Percentiles rank a stretch among this genome's conserved stretches.
Conservation (phyloP, 2,888 invertebrate species). For the Catocala sponsa region DNA sequence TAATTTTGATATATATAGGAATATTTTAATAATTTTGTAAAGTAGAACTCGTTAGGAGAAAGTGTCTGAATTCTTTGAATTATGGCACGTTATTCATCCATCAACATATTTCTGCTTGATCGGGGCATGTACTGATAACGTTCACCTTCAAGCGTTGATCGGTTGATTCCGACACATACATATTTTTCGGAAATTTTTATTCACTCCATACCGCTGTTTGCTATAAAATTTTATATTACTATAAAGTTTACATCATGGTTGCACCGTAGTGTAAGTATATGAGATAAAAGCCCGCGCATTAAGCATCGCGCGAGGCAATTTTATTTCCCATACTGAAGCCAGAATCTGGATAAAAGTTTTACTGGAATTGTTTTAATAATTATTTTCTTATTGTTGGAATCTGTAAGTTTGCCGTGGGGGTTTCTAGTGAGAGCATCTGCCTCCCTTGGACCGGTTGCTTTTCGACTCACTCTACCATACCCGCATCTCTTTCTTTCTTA, state of each 20-base stretch:
- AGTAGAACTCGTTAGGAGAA: not conserved
- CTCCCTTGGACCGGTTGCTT: slow-evolving; percentile 83
- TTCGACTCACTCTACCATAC: slow-evolving; percentile 69
- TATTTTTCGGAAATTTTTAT: not conserved
- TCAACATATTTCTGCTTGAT: not conserved
- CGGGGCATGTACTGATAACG: slow-evolving; percentile 2
- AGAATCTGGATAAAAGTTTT: slow-evolving; percentile 54
- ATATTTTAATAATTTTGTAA: slow-evolving; percentile 19
- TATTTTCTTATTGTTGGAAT: slow-evolving; percentile 82
- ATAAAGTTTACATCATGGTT: slow-evolving; percentile 4
- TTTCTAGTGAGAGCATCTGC: slow-evolving; percentile 82
- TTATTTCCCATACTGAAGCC: slow-evolving; percentile 43
- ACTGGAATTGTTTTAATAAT: slow-evolving; percentile 71
- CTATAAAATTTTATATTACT: slow-evolving; percentile 4
- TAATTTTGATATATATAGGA: slow-evolving; percentile 9
- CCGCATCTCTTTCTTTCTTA: slow-evolving; percentile 64
- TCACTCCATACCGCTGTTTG: not conserved
- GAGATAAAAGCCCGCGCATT: slow-evolving; percentile 18
- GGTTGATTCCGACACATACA: slow-evolving; percentile 1
- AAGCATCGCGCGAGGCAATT: slow-evolving; percentile 31
- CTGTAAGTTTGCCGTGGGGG: slow-evolving; percentile 79
- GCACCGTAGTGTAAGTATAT: slow-evolving; percentile 4
- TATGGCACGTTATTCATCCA: slow-evolving; percentile 4
- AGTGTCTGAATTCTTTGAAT: slow-evolving; percentile 14
- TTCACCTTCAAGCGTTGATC: not conserved